phyloP scores from a whole-genome alignment of 53 echinoderm and acorn worm species.

The Arbacia lixula region DNA sequence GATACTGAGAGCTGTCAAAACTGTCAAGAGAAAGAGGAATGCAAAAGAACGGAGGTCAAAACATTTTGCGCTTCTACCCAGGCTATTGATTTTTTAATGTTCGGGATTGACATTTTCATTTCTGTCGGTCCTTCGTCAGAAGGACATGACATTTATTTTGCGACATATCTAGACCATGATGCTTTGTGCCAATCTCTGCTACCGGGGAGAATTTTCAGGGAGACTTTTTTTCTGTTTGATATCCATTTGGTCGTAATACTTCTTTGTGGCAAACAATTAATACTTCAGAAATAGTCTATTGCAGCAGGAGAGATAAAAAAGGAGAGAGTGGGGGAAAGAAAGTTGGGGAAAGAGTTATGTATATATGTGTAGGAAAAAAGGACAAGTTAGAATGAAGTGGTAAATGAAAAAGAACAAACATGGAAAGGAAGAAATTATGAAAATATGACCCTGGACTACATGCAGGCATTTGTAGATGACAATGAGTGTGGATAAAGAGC shows the following conservation, averaged over 20 bases:
- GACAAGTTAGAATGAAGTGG: not conserved
- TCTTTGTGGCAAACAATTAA: no score
- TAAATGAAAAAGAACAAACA: not conserved
- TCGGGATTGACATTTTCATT: conserved; percentile 27
- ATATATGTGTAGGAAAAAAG: not conserved
- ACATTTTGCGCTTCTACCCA: no score
- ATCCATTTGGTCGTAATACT: no score
- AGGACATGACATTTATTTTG: not conserved
- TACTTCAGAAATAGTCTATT: no score
- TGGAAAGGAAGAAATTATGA: not conserved
- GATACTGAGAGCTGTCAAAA: no score
- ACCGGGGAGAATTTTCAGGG: no score
- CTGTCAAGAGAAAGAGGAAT: no score
- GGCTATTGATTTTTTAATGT: conserved; percentile 36
- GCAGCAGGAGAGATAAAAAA: not conserved
- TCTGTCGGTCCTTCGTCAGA: not conserved
- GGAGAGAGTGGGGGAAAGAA: not conserved
- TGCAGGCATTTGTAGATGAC: conserved; percentile 25
- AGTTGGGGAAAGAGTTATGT: not conserved
- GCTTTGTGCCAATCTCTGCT: no score
- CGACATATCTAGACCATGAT: no score
- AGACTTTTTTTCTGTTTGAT: no score
- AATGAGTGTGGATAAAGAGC: conserved; percentile 31
- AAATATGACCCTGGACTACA: conserved; percentile 20
- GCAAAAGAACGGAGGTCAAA: no score